Evolutionary conservation across 2,797 vertebrate species (phyloP).

Genomic region (Rachycentron canadum): DNA sequence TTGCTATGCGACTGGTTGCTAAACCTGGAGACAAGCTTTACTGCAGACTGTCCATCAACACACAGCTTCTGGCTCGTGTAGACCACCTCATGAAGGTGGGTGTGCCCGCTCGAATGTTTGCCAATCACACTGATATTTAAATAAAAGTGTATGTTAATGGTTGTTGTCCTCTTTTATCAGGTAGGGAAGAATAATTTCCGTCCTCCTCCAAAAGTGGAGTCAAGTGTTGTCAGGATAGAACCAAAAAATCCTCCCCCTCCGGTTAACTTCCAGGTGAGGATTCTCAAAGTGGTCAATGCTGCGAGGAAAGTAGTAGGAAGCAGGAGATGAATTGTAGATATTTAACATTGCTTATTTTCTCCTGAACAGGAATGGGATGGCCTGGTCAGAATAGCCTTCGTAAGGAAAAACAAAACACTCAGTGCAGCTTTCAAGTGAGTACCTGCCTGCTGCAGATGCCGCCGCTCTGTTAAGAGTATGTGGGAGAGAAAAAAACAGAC

Average conservation of each 20-base stretch:
- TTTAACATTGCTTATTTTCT: background rate
- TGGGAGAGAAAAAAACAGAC: background rate
- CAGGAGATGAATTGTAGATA: background rate
- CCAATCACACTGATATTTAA: background rate
- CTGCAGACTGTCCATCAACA: constrained; percentile 97
- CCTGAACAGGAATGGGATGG: constrained; percentile 96
- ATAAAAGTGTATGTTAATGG: background rate
- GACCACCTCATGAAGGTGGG: constrained; percentile 98
- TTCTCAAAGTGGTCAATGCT: background rate
- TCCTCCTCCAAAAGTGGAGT: constrained; percentile 98
- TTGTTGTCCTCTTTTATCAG: constrained; percentile 77
- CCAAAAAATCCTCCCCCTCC: constrained; percentile 98
- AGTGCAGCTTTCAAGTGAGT: constrained; percentile 96
- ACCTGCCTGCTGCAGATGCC: background rate
- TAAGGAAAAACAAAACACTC: constrained; percentile 98
- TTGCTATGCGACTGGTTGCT: constrained; percentile 96
- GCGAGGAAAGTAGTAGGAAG: background rate
- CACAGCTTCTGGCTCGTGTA: constrained; percentile 94
- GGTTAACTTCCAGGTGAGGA: constrained; percentile 94
- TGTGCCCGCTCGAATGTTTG: background rate
- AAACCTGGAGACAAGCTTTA: constrained; percentile 95
- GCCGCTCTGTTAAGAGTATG: accelerated
- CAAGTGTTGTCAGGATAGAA: constrained; percentile 98
- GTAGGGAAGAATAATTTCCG: constrained; percentile 98
- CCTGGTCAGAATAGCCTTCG: constrained; percentile 96